Conservation (phyloP, 1,140 invertebrate genomes). For the Polypedilum pembai region DNA sequence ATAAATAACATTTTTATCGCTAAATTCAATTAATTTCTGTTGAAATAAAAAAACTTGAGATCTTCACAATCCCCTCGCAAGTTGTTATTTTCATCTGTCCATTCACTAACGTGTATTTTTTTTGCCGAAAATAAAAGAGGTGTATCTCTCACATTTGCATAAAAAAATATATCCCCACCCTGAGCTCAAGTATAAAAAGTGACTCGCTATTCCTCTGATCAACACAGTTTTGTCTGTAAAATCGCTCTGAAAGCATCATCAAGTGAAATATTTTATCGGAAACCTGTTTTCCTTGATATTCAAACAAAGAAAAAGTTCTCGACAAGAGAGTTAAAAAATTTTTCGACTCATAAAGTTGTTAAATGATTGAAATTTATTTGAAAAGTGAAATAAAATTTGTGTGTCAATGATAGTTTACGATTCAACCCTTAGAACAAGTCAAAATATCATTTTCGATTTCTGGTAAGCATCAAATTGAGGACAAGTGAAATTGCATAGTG, state of each 20-base stretch:
- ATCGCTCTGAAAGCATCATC: neutral
- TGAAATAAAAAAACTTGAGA: no score
- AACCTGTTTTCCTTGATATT: neutral
- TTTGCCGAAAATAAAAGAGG: no score
- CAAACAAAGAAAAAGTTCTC: neutral
- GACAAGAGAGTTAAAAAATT: neutral
- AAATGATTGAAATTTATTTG: neutral
- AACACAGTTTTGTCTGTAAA: neutral
- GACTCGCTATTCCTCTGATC: neutral
- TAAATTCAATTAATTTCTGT: no score
- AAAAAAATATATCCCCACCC: conserved; percentile 4
- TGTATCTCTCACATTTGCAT: neutral
- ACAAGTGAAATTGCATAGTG: neutral
- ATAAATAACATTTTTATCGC: no score
- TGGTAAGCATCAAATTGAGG: conserved; percentile 13
- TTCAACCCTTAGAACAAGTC: neutral
- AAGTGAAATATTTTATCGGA: neutral
- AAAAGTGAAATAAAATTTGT: neutral
- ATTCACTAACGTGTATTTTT: no score
- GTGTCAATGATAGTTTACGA: conserved; percentile 27
- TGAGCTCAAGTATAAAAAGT: neutral
- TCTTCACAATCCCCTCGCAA: no score
- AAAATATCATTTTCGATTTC: conserved; percentile 26
- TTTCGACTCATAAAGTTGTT: neutral
- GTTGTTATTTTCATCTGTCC: no score